phyloP scores from a whole-genome alignment of 2,113 vertebrate genomes.

The Oryzias javanicus region DNA sequence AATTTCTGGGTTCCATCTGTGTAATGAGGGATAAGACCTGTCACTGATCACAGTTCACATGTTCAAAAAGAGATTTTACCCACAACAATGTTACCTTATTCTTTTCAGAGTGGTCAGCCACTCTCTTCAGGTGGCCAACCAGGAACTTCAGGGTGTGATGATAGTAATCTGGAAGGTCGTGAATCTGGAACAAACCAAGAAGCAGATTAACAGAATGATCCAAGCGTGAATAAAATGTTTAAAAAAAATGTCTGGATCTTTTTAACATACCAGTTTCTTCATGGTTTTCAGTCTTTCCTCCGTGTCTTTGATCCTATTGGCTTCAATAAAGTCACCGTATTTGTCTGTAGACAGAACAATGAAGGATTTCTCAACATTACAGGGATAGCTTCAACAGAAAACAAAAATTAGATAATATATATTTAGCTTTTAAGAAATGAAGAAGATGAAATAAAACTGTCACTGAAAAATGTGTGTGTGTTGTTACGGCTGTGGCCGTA shows the following conservation, averaged over 20 bases:
- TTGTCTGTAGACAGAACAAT: slow-evolving; percentile 78
- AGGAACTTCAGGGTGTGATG: slow-evolving; percentile 93
- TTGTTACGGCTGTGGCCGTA: too few relatives aligned
- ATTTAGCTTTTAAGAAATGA: too few relatives aligned
- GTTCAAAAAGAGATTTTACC: not conserved
- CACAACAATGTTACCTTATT: slow-evolving; percentile 83
- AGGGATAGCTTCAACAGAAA: too few relatives aligned
- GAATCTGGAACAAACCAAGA: slow-evolving; percentile 76
- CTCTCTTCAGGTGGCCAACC: slow-evolving; percentile 89
- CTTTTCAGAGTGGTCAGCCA: slow-evolving; percentile 90
- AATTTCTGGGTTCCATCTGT: slow-evolving; percentile 96
- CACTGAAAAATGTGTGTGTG: too few relatives aligned
- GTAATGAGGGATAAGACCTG: not conserved
- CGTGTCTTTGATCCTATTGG: slow-evolving; percentile 88
- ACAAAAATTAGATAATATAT: too few relatives aligned
- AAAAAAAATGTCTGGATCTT: not conserved
- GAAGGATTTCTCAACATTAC: too few relatives aligned
- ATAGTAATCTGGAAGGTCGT: slow-evolving; percentile 89
- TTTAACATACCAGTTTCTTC: slow-evolving; percentile 83
- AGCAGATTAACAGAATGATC: not conserved
- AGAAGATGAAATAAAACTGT: too few relatives aligned
- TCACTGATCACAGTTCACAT: not conserved
- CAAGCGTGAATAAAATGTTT: slow-evolving; percentile 15
- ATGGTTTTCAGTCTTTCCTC: slow-evolving; percentile 89
- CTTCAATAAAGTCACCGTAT: slow-evolving; percentile 93